Base-by-base conservation (phyloP, 2,113 vertebrate genomes). In the Macquaria australasica region DNA sequence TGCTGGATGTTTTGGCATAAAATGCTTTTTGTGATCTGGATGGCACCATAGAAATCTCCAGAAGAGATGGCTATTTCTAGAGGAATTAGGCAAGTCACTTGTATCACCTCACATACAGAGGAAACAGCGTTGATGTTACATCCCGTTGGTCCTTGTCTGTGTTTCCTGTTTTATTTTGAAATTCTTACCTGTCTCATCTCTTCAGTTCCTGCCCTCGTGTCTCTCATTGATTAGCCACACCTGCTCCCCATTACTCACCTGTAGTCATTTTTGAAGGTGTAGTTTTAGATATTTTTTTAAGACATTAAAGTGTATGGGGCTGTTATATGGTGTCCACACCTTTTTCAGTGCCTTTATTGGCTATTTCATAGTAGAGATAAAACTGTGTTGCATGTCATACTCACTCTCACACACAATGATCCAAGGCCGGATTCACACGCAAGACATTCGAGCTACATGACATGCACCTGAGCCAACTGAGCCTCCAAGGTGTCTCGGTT, bases 381-480 rank as follows among this genome's bases (percentile, higher is more conserved):
- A 75, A 50, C 14, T 15, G 43, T 2, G 28, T 31, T 31, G 28
- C 28, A 31, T 31, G 28, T 31, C 28, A 31, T 31, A 1, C 28
- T 31, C 28, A 2, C 28, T 31, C 28, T 31, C 28, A 31, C 28
- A 31, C 28, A 31, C 50, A 83, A 34, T 51, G 21, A 82, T 68
- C 48, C 55, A 53, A 59, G 45, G 59, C 25, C n/a, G 20, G 15
- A 59, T 64, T 82, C 64, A 68, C 66, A 82, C 2, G 21, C 53
- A 56, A 82, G 62, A 60, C 69, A 34, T 68, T 43, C 31, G 31
- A 53, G 37, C 34, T 43, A 25, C 77, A 86, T 67, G 77, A 83
- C 70, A 72, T 50, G 50, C 62, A 89, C 45, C 69, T 79, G 75
- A 81, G 64, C 59, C 80, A 76, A 37, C 70, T 34, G 45, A 56